Percentiles rank a stretch among this genome's conserved stretches.
Conservation (phyloP, 2,888 invertebrate genomes). For the Acronicta alni region DNA sequence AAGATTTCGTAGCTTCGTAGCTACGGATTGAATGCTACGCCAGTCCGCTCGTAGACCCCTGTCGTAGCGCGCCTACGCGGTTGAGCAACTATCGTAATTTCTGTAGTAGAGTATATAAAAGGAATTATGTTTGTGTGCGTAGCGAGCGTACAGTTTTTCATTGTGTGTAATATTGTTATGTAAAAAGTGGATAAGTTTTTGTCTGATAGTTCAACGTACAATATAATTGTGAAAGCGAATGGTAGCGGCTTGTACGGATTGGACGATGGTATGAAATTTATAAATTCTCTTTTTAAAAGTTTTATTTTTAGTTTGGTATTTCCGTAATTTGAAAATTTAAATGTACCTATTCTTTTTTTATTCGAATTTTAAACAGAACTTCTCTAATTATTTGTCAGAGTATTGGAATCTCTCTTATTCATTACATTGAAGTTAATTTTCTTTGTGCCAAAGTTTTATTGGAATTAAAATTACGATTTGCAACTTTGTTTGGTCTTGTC, state of each 20-base stretch:
- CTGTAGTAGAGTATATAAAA: slow-evolving; percentile 43
- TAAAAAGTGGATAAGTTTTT: slow-evolving; percentile 87
- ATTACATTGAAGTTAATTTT: slow-evolving; percentile 4
- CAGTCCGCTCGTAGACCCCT: slow-evolving; percentile 76
- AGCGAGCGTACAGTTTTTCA: slow-evolving; percentile 61
- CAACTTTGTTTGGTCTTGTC: background rate
- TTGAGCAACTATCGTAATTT: slow-evolving; percentile 48
- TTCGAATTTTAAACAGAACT: background rate
- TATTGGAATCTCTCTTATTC: background rate
- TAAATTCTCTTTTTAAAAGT: slow-evolving; percentile 39
- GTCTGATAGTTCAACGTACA: slow-evolving; percentile 83
- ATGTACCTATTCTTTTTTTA: background rate
- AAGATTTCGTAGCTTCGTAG: slow-evolving; percentile 68
- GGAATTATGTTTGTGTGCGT: slow-evolving; percentile 67
- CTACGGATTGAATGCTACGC: slow-evolving; percentile 66
- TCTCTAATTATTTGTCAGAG: no score
- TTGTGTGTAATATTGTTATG: slow-evolving; percentile 76
- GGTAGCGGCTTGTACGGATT: slow-evolving; percentile 79
- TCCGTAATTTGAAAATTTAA: background rate
- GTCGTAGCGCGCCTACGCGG: slow-evolving; percentile 79
- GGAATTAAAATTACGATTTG: background rate
- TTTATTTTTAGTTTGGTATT: slow-evolving; percentile 18
- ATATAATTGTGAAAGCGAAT: slow-evolving; percentile 87
- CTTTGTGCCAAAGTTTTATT: slow-evolving; percentile 17
- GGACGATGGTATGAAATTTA: slow-evolving; percentile 79